A percentile compares a stretch with the other conserved stretches of the same genome.
These are phyloP conservation scores for Cynaeus angustus DNA, from an alignment of 2,888 invertebrate species.

Conservation along the genomic window DNA sequence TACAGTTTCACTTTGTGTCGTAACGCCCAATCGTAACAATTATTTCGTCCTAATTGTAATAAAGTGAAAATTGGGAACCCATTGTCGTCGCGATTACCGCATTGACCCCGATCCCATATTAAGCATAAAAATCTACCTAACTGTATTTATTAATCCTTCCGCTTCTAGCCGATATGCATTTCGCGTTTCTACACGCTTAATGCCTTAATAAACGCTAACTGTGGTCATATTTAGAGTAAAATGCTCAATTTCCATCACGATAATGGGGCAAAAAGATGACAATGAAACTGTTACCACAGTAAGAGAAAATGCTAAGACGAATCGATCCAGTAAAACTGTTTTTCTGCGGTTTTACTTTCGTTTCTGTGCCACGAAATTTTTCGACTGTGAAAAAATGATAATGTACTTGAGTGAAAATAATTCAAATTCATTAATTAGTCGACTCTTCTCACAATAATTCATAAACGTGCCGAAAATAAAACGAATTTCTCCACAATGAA, in stretches of 20 bases:
- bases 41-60: constrained; percentile 20
- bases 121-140: constrained; percentile 20
- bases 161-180: constrained; percentile 17
- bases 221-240: constrained; percentile 29
- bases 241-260: constrained; percentile 6
- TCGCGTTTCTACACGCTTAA: constrained; percentile 23
- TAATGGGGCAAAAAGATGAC: constrained; percentile 20
- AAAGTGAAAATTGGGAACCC: constrained; percentile 32
- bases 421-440: constrained; percentile 23
- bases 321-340: constrained; percentile 16
- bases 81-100: constrained; percentile 10
- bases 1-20: constrained; percentile 1
- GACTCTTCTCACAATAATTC: constrained; percentile 7
- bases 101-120: constrained; percentile 25
- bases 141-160: constrained; percentile 26
- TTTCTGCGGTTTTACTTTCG: constrained; percentile 24
- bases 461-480: constrained; percentile 6
- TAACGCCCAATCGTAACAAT: background rate
- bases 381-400: too few relatives aligned
- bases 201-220: constrained; percentile 31
- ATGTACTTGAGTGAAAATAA: background rate
- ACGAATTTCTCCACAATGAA: constrained; percentile 32
- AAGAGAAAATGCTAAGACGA: constrained; percentile 3
- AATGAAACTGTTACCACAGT: constrained; percentile 34
- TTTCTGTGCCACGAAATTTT: constrained; percentile 3